A percentile compares a stretch with the other conserved stretches of the same genome.
Conservation (phyloP, 2,797 vertebrate species). For the Myotis myotis region DNA sequence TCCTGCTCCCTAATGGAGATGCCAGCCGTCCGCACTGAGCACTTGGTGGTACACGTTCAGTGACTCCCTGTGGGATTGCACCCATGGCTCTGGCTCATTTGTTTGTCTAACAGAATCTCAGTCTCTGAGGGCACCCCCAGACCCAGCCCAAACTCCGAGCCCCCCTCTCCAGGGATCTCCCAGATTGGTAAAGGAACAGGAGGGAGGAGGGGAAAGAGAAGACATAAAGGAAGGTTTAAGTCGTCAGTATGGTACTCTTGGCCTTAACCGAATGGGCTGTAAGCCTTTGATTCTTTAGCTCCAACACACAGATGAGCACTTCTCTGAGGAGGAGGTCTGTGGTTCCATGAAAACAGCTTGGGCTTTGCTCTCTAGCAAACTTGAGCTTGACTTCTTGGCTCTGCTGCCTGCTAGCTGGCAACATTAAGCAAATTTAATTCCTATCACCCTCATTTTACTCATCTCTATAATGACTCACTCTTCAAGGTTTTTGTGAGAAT, state of each 20-base stretch:
- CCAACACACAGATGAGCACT: neutral
- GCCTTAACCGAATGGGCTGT: neutral
- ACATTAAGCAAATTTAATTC: neutral
- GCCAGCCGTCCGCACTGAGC: accelerated
- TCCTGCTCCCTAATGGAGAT: neutral
- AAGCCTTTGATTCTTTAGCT: neutral
- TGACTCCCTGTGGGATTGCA: neutral
- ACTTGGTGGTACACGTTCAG: accelerated
- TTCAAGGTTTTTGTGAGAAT: neutral
- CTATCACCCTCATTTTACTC: neutral
- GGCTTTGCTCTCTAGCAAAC: neutral
- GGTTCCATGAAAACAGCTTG: neutral
- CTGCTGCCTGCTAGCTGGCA: neutral
- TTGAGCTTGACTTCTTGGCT: neutral
- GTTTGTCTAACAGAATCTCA: neutral
- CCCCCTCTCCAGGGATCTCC: neutral
- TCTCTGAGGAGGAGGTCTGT: neutral
- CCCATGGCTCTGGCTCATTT: neutral
- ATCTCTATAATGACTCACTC: neutral
- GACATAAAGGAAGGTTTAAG: neutral
- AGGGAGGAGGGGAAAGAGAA: neutral
- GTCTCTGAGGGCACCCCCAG: neutral
- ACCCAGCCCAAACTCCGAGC: neutral
- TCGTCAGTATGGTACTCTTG: neutral
- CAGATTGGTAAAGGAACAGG: neutral